Conservation (phyloP, 1,140 invertebrate genomes). For the Drosophila littoralis region DNA sequence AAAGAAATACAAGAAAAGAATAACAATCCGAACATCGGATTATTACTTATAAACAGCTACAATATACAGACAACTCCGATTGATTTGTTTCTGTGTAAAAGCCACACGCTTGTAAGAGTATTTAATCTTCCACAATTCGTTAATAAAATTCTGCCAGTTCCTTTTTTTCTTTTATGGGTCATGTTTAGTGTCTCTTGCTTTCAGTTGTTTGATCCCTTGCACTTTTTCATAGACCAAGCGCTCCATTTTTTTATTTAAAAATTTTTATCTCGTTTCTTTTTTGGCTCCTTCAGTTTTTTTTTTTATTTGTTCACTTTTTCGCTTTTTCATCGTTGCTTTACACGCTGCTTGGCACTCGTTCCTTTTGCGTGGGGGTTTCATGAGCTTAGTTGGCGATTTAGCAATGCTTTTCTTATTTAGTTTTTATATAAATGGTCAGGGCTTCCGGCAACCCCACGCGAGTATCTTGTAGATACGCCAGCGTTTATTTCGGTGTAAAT, state of each 20-base stretch:
- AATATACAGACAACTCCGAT: no score
- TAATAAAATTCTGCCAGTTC: not conserved
- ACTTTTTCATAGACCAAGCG: slow-evolving; percentile 70
- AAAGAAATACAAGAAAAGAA: no score
- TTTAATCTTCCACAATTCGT: not conserved
- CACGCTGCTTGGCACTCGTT: slow-evolving; percentile 68
- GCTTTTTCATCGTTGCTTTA: slow-evolving; percentile 68
- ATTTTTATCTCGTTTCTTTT: slow-evolving; percentile 29
- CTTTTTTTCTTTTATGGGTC: slow-evolving; percentile 52
- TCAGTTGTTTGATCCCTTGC: slow-evolving; percentile 75
- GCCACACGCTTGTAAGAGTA: not conserved
- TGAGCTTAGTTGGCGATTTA: slow-evolving; percentile 82
- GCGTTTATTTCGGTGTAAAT: slow-evolving; percentile 36
- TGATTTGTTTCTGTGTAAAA: not conserved
- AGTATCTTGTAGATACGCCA: slow-evolving; percentile 18
- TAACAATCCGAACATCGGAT: no score
- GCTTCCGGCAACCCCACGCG: slow-evolving; percentile 22
- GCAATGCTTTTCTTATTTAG: slow-evolving; percentile 81
- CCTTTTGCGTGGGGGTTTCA: slow-evolving; percentile 60
- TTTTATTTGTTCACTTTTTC: slow-evolving; percentile 45
- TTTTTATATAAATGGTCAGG: slow-evolving; percentile 78
- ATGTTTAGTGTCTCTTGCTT: slow-evolving; percentile 53
- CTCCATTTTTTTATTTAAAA: slow-evolving; percentile 24
- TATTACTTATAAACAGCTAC: no score
- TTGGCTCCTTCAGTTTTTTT: slow-evolving; percentile 7